Evolutionary conservation across 2,113 vertebrate genomes (phyloP), one percentile per base, ranked within the genome.

Genomic region (Urocolius indicus): DNA sequence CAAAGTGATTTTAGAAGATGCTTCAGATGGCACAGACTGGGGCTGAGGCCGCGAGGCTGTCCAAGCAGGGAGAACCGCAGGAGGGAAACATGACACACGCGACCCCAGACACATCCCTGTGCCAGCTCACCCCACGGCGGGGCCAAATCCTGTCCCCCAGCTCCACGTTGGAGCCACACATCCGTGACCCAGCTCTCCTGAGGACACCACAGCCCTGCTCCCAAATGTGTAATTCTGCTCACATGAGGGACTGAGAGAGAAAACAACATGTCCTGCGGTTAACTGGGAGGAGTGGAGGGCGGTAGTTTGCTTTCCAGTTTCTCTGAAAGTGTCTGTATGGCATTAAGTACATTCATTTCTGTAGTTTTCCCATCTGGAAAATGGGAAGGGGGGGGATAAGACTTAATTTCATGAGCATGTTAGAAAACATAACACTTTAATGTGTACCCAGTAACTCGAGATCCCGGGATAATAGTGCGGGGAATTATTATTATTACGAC

Each of bases 381-480:
- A 76, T 13, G 77, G 84, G 61, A 90, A 84, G 13, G 11, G 7
- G 7, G 38, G 48, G 80, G 30, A 46, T 86, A 84, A 88, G 77
- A 34, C 69, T 57, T 78, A 54, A 77, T 79, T 84, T 93, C 8
- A 4, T 3, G 22, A 76, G 55, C 0, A 1, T 46, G 54, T 86
- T 77, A 93, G 69, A 89, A 94, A 89, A 84, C 54, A 59, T 72
- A 95, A 87, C 88, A 62, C 80, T 89, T 93, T 27, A 43, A 34
- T 78, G 86, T 45, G 36, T 88, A 72, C 11, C 52, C 90, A 93
- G 94, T 95, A 95, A 96, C 72, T 36, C 54, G 92, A 95, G 90
- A 95, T 68, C 49, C n/a, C 6, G 0, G 86, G 72, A 81, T 75
- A 96, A 94, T 8, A 75, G 45, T 20, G n/a, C 3, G 1, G 51